phyloP scores from a whole-genome alignment of 2,113 vertebrate genomes.

The Mus pahari region DNA sequence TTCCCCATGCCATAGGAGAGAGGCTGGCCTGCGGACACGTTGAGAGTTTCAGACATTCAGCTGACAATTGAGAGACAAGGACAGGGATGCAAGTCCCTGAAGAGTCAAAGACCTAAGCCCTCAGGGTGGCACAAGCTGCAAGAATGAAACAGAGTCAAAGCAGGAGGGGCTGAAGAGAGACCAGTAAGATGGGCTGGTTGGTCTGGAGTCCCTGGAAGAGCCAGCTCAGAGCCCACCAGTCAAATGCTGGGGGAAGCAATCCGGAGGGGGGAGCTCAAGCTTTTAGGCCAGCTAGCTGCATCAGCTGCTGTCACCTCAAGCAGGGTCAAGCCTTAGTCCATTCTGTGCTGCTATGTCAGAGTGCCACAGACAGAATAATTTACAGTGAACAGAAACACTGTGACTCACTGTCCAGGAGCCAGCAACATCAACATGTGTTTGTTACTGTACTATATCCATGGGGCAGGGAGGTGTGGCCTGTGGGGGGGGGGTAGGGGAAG shows the following conservation, averaged over 20 bases:
- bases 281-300: background rate
- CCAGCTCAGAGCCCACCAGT: background rate
- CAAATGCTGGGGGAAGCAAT: background rate
- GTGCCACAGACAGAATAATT: too few relatives aligned
- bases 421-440: background rate
- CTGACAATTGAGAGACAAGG: background rate
- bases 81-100: background rate
- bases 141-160: background rate
- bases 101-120: background rate
- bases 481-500: background rate
- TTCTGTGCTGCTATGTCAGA: background rate
- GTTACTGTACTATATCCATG: background rate
- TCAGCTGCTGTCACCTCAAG: background rate
- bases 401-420: too few relatives aligned
- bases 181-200: background rate
- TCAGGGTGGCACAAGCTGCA: too few relatives aligned
- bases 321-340: rapidly evolving
- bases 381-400: too few relatives aligned
- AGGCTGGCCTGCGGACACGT: too few relatives aligned
- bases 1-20: background rate
- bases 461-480: background rate
- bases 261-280: too few relatives aligned
- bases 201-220: background rate
- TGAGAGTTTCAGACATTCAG: background rate
- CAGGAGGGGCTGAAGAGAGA: background rate